Evolutionary conservation across 1,140 invertebrate species (phyloP), one percentile per base, ranked within the genome.

Genomic region (Lepidurus apus): DNA sequence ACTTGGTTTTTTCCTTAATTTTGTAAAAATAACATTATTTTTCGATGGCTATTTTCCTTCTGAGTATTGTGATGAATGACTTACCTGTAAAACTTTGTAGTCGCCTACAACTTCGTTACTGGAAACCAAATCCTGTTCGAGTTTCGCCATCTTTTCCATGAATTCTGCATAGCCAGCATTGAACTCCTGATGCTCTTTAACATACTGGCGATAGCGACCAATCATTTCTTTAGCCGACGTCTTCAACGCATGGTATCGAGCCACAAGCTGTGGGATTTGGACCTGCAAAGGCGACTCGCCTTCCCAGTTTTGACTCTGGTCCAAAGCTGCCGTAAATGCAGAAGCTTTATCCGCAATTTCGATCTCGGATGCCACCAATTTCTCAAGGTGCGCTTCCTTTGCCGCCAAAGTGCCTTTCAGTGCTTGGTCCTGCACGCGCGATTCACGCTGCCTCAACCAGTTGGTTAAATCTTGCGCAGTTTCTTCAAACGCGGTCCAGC

Each of bases 51-150:
- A 0, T 24, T 53, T 8, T 78, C 42, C n/a, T 21, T 76, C 34
- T 4, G 34, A 34, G 34, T 34, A 34, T 34, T 34, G 34, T 3
- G 34, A 17, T n/a, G 42, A 74, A 44, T 43, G 45, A 79, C 74
- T 80, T 81, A 84, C 83, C 81, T 85, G 94, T 17, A 65, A 65
- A 44, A 93, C 89, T 73, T 90, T 88, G 79, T 95, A 89, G 84
- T 98, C 94, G 7, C 95, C 95, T 43, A 94, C 93, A 78, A 96
- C 91, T 83, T 95, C 92, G 83, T 91, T 92, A 79, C 94, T 88
- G 78, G 92, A 89, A 82, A 91, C 90, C 42, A 96, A 85, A 80
- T 95, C 90, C 42, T 89, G 87, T 73, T 91, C 87, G 80, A 93
- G 89, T 3, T 88, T 85, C 13, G 89, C 89, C 1, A 97, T 87